Percentiles rank a stretch among this genome's conserved stretches.
These are phyloP conservation scores for Chironomus tentans DNA, from an alignment of 2,888 invertebrate species.

Conservation along the genomic window DNA sequence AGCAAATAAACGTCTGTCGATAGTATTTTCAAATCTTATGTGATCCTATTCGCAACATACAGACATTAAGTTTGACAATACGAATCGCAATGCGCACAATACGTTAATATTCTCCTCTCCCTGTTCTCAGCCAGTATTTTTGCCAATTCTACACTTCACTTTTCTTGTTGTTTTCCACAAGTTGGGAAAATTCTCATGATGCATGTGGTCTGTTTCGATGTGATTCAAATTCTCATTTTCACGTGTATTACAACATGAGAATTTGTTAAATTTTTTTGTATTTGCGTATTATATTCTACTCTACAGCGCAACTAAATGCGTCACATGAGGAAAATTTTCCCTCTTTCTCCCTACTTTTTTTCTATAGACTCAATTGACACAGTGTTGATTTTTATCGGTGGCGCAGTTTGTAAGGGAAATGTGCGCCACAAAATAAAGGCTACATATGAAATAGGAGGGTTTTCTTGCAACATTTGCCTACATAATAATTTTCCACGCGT, in stretches of 20 bases:
- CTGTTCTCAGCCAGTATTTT: neutral
- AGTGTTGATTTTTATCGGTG: no score
- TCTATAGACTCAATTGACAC: neutral
- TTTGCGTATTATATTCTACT: constrained; percentile 7
- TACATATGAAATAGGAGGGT: no score
- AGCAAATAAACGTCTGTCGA: no score
- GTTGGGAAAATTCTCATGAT: neutral
- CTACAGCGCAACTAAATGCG: constrained; percentile 15
- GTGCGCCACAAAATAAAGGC: no score
- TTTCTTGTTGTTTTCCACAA: neutral
- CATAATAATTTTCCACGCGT: no score
- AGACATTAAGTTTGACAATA: constrained; percentile 24
- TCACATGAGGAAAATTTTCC: constrained; percentile 4
- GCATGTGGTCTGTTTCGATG: neutral
- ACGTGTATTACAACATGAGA: no score
- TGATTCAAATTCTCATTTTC: no score
- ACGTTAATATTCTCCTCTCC: constrained; percentile 12
- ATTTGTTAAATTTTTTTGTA: neutral
- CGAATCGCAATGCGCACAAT: constrained; percentile 20
- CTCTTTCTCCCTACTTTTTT: neutral
- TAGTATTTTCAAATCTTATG: neutral
- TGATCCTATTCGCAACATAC: neutral
- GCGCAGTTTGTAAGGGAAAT: no score
- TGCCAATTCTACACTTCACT: neutral
- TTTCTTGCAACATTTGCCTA: no score